Evolutionary conservation across 2,797 vertebrate species (phyloP).

Genomic region (Falco concolor): DNA sequence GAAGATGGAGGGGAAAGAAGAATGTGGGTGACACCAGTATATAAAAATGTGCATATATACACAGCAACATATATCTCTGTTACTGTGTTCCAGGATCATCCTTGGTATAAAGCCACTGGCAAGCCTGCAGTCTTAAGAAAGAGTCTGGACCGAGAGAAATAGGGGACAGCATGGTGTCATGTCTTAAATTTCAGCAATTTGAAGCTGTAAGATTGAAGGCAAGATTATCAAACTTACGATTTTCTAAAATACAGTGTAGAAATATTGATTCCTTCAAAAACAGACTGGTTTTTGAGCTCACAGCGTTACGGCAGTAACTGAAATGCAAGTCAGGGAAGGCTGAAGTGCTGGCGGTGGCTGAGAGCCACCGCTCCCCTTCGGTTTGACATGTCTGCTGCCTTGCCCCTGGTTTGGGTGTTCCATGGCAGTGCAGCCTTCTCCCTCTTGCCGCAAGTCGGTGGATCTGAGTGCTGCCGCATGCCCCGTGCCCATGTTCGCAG

Average conservation of each 20-base stretch:
- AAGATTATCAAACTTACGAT: background rate
- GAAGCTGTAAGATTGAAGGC: background rate
- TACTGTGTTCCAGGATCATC: background rate
- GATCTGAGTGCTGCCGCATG: background rate
- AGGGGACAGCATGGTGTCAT: background rate
- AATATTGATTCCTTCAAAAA: background rate
- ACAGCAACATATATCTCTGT: background rate
- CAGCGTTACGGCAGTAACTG: background rate
- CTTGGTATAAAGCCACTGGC: background rate
- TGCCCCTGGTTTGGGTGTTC: background rate
- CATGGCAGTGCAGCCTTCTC: background rate
- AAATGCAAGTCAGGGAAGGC: background rate
- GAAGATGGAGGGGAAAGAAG: background rate
- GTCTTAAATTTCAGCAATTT: background rate
- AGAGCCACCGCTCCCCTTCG: background rate
- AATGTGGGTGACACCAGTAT: background rate
- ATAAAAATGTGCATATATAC: background rate
- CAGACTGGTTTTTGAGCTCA: background rate
- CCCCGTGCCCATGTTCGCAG: accelerated
- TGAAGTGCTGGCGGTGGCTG: background rate
- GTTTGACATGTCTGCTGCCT: background rate
- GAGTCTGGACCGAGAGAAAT: background rate
- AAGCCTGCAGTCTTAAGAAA: background rate
- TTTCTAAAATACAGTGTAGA: background rate
- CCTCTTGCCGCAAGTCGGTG: background rate